Evolutionary conservation across 2,888 invertebrate genomes (phyloP).

Genomic region (Acleris literana): DNA sequence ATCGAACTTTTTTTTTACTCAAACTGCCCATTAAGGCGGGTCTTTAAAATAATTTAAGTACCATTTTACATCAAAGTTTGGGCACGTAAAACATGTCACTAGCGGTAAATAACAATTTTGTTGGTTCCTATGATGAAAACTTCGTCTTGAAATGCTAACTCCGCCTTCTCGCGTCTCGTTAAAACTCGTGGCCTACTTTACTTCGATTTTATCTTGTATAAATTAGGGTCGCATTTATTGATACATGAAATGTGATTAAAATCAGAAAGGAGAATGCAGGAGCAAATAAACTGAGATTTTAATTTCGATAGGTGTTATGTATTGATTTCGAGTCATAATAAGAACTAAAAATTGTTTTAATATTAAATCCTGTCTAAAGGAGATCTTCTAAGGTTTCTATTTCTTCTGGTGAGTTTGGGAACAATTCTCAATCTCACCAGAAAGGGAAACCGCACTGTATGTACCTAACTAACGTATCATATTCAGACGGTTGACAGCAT

Average conservation of each 20-base stretch:
- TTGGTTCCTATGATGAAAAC: conserved; percentile 28
- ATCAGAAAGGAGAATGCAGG: conserved; percentile 34
- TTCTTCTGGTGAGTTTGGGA: no score
- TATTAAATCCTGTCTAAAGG: no score
- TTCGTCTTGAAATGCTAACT: conserved; percentile 40
- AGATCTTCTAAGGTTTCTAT: no score
- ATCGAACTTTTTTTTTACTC: no score
- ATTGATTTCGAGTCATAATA: no score
- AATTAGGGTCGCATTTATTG: conserved; percentile 64
- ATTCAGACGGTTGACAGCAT: no score
- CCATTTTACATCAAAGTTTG: background rate
- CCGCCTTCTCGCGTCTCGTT: conserved; percentile 45
- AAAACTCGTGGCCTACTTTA: conserved; percentile 51
- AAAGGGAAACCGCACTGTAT: no score
- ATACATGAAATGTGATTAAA: conserved; percentile 55
- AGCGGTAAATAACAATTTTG: conserved; percentile 1
- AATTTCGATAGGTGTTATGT: background rate
- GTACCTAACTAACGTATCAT: no score
- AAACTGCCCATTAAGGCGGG: no score
- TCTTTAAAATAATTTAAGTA: background rate
- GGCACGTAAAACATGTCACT: background rate
- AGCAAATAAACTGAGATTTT: conserved; percentile 9
- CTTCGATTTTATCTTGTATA: conserved; percentile 57
- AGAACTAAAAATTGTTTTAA: no score
- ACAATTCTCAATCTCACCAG: no score